Evolutionary conservation across 37 sponge, comb jelly and placozoan genomes (phyloP), one percentile per base, ranked within the genome.

Genomic region (Haliclona indistincta): DNA sequence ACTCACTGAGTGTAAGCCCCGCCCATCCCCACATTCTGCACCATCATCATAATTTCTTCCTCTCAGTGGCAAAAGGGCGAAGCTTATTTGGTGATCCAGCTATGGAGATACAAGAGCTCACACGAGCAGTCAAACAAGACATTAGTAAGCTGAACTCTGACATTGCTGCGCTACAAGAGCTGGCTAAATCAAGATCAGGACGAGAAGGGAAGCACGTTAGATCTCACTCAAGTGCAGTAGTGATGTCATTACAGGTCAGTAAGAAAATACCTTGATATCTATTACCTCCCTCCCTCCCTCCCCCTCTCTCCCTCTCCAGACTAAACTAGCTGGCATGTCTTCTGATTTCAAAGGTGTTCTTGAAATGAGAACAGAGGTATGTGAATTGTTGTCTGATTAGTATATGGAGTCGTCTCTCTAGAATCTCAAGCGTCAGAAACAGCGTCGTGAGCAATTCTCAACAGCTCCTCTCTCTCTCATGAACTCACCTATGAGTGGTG

Each of bases 51-150:
- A n/a, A n/a, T n/a, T n/a, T 10, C 29, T 17, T 64, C 7, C 63
- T 41, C 2, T 33, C 77, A 91, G 95, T 90, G 71, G 92, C 90
- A 17, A 79, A 60, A 53, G 77, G 85, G 19, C 87, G 81, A 65
- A 82, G 75, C 69, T 43, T 95, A 49, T 98, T 98, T 71, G 94
- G 98, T 29, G 96, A 98, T 68, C 91, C 81, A 20, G 77, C 94
- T n/a, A 25, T 76, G 3, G 87, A 95, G 36, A 98, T 98, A 41
- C 97, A 98, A 66, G 91, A 98, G 68, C 86, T 98, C 56, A 98
- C 99, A 4, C 85, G 78, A 43, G 84, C 90, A 10, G 90, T 98
- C 61, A 95, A 95, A 67, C 86, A 90, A 67, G 95, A 94, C 78
- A 70, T 94, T 3, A 63, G 77, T 33, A 84, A 77, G 29, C 64